These are phyloP conservation scores for Atrichornis clamosus DNA, from an alignment of 2,113 vertebrate genomes.

Conservation along the genomic window DNA sequence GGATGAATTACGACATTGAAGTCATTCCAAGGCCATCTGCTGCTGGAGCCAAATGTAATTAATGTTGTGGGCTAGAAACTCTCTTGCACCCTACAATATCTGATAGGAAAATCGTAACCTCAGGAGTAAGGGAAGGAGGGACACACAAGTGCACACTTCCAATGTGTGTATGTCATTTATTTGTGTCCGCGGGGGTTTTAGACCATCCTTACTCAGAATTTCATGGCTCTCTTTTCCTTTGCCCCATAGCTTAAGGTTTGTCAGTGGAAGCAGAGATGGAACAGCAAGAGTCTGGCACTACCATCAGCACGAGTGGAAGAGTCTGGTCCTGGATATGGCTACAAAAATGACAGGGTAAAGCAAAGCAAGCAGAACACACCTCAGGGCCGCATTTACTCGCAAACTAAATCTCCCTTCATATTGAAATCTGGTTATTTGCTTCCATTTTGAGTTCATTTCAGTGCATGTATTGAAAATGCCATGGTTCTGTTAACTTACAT, in stretches of 20 bases:
- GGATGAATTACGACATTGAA: slow-evolving; percentile 41
- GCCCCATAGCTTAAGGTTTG: slow-evolving; percentile 86
- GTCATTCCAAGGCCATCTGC: slow-evolving; percentile 59
- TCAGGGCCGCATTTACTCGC: background rate
- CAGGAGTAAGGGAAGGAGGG: background rate
- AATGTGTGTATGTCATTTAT: background rate
- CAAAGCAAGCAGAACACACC: background rate
- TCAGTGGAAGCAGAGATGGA: slow-evolving; percentile 96
- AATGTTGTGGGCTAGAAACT: slow-evolving; percentile 10
- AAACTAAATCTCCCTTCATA: background rate
- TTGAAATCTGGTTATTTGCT: background rate
- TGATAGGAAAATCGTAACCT: slow-evolving; percentile 14
- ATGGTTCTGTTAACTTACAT: background rate
- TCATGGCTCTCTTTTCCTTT: background rate
- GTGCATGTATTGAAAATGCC: background rate
- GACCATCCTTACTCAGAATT: background rate
- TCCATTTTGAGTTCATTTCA: background rate
- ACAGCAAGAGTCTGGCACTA: slow-evolving; percentile 94
- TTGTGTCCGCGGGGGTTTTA: background rate
- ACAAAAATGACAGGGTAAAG: slow-evolving; percentile 90
- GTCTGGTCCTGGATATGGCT: slow-evolving; percentile 86
- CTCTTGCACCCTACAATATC: background rate
- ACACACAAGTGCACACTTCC: background rate
- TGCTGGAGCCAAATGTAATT: slow-evolving; percentile 32
- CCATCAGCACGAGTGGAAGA: slow-evolving; percentile 96